These are phyloP conservation scores for Microctonus brassicae DNA, from an alignment of 2,888 invertebrate species.

Conservation along the genomic window DNA sequence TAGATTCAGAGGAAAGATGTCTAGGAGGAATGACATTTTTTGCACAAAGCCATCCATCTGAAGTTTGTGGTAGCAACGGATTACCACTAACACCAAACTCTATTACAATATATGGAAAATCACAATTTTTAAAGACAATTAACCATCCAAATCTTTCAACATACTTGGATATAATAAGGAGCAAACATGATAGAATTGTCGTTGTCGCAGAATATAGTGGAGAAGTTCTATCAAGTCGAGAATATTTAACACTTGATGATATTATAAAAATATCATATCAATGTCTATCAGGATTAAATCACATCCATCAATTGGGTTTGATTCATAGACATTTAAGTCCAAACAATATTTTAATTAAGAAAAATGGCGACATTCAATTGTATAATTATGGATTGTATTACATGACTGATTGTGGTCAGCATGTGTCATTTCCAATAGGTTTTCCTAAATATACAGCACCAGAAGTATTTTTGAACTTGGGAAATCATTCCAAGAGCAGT, in stretches of 20 bases:
- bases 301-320: constrained; percentile 80
- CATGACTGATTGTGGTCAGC: constrained; percentile 88
- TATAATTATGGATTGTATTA: constrained; percentile 95
- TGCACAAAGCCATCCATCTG: constrained; percentile 89
- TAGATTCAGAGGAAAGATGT: constrained; percentile 71
- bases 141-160: constrained; percentile 86
- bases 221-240: constrained; percentile 73
- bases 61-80: constrained; percentile 95
- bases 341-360: constrained; percentile 85
- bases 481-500: constrained; percentile 73
- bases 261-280: constrained; percentile 80
- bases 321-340: constrained; percentile 85
- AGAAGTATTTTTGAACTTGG: constrained; percentile 79
- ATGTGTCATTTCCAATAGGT: constrained; percentile 92
- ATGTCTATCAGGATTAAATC: constrained; percentile 79
- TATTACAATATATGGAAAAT: constrained; percentile 91
- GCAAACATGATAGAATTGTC: constrained; percentile 92
- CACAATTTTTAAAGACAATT: constrained; percentile 85
- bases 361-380: constrained; percentile 81
- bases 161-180: constrained; percentile 91
- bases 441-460: constrained; percentile 85
- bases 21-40: constrained; percentile 94
- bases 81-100: constrained; percentile 96
- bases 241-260: constrained; percentile 71
- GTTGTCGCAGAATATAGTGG: constrained; percentile 87